phyloP scores from a whole-genome alignment of 2,888 invertebrate species.

The Oscheius sp. region DNA sequence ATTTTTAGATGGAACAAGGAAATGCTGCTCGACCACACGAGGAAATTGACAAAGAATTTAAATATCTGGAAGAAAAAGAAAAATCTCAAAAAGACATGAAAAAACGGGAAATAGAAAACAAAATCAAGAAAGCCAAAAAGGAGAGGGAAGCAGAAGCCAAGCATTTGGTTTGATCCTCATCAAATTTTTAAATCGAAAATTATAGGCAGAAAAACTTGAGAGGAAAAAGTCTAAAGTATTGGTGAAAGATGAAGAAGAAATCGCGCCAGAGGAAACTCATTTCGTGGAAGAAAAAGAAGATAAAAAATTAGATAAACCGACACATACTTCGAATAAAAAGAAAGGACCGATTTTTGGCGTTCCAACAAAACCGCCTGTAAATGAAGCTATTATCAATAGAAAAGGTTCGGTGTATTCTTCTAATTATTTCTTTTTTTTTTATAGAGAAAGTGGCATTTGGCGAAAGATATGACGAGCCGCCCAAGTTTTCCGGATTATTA shows the following conservation, averaged over 20 bases:
- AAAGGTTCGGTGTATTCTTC: slow-evolving; percentile 44
- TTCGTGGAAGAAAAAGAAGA: neutral
- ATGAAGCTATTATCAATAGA: slow-evolving; percentile 41
- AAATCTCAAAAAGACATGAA: slow-evolving; percentile 49
- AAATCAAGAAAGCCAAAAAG: slow-evolving; percentile 38
- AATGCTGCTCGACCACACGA: slow-evolving; percentile 51
- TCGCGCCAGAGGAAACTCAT: neutral
- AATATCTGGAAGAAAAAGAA: slow-evolving; percentile 50
- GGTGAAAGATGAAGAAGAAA: slow-evolving; percentile 1
- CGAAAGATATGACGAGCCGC: slow-evolving; percentile 67
- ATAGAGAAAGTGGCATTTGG: slow-evolving; percentile 68
- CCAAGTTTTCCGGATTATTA: slow-evolving; percentile 53
- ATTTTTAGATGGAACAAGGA: slow-evolving; percentile 49
- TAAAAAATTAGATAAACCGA: neutral
- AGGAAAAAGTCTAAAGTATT: neutral
- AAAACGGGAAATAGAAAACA: slow-evolving; percentile 49
- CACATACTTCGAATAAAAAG: slow-evolving; percentile 12
- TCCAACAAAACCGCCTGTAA: slow-evolving; percentile 15
- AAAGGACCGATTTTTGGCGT: slow-evolving; percentile 22
- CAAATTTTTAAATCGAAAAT: neutral
- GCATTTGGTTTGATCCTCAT: slow-evolving; percentile 4
- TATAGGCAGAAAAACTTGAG: neutral
- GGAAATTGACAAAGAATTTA: slow-evolving; percentile 55
- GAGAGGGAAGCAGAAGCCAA: slow-evolving; percentile 15
- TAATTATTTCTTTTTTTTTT: neutral